These are phyloP conservation scores for Ridgeia piscesae DNA, from an alignment of 1,140 invertebrate genomes.

Conservation along the genomic window DNA sequence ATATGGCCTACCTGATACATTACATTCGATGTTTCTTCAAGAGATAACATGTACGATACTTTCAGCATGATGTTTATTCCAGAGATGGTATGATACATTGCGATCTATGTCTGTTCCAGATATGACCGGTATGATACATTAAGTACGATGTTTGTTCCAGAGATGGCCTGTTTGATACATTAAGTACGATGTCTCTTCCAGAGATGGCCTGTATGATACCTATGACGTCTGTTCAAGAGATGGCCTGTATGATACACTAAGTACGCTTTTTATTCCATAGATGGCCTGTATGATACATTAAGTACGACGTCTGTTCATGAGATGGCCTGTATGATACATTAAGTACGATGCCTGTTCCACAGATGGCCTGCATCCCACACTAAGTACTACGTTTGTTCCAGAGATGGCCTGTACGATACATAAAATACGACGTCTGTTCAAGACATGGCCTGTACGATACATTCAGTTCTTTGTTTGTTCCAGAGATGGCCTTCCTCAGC, in stretches of 20 bases:
- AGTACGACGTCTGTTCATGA: not conserved
- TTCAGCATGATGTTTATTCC: too few relatives aligned
- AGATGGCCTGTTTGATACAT: not conserved
- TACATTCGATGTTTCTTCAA: not conserved
- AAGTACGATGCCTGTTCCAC: too few relatives aligned
- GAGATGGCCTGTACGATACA: not conserved
- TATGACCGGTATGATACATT: not conserved
- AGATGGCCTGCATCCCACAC: not conserved
- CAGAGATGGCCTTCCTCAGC: conserved; percentile 11
- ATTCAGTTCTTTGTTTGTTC: not conserved
- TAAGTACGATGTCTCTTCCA: not conserved
- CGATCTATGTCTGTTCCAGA: not conserved
- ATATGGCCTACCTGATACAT: not conserved
- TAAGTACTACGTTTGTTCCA: not conserved
- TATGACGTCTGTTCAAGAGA: not conserved
- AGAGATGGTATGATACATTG: not conserved
- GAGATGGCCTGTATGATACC: not conserved
- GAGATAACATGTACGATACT: not conserved
- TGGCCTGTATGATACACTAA: not conserved
- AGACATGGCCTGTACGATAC: not conserved
- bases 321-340: not conserved
- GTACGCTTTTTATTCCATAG: not conserved
- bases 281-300: not conserved
- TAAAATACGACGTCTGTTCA: too few relatives aligned
- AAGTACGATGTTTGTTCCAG: not conserved